A percentile compares a stretch with the other conserved stretches of the same genome.
phyloP scores from a whole-genome alignment of 2,888 invertebrate species.

The Lacanobia wlatinum region DNA sequence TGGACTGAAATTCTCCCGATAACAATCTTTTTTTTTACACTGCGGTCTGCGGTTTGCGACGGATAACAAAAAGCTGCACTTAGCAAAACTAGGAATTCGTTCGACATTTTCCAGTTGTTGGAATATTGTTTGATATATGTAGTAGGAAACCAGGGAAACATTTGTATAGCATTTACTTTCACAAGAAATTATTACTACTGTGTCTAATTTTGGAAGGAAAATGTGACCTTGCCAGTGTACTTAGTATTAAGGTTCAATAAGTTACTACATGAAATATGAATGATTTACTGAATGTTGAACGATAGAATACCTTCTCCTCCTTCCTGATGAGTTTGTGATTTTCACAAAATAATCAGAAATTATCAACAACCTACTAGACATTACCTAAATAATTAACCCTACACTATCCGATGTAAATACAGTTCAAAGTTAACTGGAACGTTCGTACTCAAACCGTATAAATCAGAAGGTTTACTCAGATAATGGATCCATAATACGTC shows the following conservation, averaged over 20 bases:
- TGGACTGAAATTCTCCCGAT: neutral
- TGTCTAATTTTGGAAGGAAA: too few species aligned
- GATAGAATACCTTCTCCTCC: too few species aligned
- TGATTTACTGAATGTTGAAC: too few species aligned
- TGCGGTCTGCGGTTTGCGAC: conserved; percentile 3
- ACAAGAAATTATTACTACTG: too few species aligned
- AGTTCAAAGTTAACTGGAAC: neutral
- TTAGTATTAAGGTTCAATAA: too few species aligned
- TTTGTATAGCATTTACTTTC: neutral
- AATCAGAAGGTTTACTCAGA: conserved; percentile 44
- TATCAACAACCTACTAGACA: too few species aligned
- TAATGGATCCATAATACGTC: conserved; percentile 57
- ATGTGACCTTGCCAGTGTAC: too few species aligned
- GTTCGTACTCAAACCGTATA: conserved; percentile 16
- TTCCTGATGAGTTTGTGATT: too few species aligned
- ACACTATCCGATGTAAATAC: neutral
- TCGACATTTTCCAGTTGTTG: conserved; percentile 5
- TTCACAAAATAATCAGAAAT: too few species aligned
- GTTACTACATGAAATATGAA: too few species aligned
- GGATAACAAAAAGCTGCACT: conserved; percentile 23
- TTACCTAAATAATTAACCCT: too few species aligned
- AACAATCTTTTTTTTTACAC: conserved; percentile 21
- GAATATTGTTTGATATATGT: neutral
- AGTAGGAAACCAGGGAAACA: neutral
- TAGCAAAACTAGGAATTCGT: conserved; percentile 2